phyloP scores from a whole-genome alignment of 2,113 vertebrate species.

The Aphelocoma coerulescens region DNA sequence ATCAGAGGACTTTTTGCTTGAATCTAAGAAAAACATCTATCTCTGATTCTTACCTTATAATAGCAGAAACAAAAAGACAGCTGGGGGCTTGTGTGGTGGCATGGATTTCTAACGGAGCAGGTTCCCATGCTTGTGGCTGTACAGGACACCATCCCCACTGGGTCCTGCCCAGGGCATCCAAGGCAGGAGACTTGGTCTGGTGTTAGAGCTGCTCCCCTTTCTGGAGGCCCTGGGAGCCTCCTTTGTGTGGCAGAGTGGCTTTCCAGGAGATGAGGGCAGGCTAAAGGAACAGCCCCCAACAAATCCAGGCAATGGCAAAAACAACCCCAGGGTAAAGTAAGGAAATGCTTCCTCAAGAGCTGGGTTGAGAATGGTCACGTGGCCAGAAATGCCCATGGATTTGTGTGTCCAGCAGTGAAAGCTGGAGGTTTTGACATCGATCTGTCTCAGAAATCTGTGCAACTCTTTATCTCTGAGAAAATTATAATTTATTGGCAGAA shows the following conservation, averaged over 20 bases:
- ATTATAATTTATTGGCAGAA: not conserved
- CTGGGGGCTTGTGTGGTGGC: not conserved
- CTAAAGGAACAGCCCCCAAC: not conserved
- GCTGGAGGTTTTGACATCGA: accelerated
- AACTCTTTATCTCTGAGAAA: not conserved
- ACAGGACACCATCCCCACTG: not conserved
- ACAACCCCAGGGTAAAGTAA: not conserved
- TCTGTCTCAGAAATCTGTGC: not conserved
- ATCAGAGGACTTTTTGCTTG: not conserved
- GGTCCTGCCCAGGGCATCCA: not conserved
- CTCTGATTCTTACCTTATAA: not conserved
- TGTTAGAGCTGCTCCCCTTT: not conserved
- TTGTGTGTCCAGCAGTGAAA: not conserved
- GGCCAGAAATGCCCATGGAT: not conserved
- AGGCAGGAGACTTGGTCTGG: accelerated
- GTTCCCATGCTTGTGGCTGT: not conserved
- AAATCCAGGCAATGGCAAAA: not conserved
- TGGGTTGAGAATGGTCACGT: accelerated
- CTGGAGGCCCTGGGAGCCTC: not conserved
- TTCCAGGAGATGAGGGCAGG: not conserved
- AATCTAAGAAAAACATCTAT: not conserved
- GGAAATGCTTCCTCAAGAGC: accelerated
- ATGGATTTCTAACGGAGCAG: accelerated
- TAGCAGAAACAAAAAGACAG: not conserved
- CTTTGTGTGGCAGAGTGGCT: not conserved